These are phyloP conservation scores for Iphiclides podalirius DNA, from an alignment of 2,888 invertebrate genomes.

Conservation along the genomic window DNA sequence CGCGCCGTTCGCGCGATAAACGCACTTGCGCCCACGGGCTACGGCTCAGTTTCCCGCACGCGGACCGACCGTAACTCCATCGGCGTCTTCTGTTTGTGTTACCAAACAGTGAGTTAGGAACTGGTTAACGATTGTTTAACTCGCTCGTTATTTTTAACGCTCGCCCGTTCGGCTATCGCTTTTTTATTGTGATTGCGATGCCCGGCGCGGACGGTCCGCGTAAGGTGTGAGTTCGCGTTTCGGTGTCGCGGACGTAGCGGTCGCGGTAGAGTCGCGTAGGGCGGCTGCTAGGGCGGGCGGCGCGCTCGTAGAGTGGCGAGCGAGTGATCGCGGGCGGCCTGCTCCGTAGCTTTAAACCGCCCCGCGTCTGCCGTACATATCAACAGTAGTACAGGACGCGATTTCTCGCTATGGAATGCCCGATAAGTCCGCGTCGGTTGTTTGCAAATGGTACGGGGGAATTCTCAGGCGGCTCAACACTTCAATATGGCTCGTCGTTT, in stretches of 20 bases:
- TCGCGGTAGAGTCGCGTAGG: slow-evolving; percentile 25
- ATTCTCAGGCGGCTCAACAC: too few relatives aligned
- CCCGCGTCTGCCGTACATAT: slow-evolving; percentile 25
- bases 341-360: slow-evolving; percentile 38
- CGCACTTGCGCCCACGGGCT: slow-evolving; percentile 26
- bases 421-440: not conserved
- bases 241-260: not conserved
- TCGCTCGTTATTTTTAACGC: slow-evolving; percentile 53
- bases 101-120: slow-evolving; percentile 42
- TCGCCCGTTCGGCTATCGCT: slow-evolving; percentile 26
- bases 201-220: slow-evolving; percentile 4
- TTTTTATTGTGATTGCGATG: slow-evolving; percentile 44
- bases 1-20: slow-evolving; percentile 28
- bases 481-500: too few relatives aligned
- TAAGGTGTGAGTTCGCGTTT: too few relatives aligned
- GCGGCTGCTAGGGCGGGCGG: slow-evolving; percentile 61
- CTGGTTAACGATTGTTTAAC: slow-evolving; percentile 52
- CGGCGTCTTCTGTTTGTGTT: slow-evolving; percentile 39
- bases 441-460: too few relatives aligned
- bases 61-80: slow-evolving; percentile 36
- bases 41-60: slow-evolving; percentile 30
- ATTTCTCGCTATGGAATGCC: slow-evolving; percentile 1
- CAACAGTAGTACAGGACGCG: not conserved
- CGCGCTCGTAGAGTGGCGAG: slow-evolving; percentile 53
- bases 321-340: slow-evolving; percentile 39